phyloP scores from a whole-genome alignment of 2,888 invertebrate genomes.

The Ceraclea dissimilis region DNA sequence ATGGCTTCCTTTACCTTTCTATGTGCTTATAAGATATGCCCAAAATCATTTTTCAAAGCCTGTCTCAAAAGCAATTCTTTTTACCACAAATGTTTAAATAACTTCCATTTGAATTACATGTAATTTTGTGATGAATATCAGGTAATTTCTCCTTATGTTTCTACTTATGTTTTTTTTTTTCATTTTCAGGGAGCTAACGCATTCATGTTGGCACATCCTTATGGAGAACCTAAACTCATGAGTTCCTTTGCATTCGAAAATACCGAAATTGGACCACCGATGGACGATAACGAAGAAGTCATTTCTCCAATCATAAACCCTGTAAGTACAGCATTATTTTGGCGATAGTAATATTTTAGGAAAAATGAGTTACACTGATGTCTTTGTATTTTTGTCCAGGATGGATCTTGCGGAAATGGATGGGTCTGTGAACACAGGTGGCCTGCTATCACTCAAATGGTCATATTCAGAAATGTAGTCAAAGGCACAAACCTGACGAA shows the following conservation, averaged over 20 bases:
- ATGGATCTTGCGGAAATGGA: constrained; percentile 51
- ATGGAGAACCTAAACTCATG: constrained; percentile 48
- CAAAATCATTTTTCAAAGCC: no score
- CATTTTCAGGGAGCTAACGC: constrained; percentile 39
- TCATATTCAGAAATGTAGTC: constrained; percentile 59
- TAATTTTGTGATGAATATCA: no score
- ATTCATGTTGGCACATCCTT: constrained; percentile 51
- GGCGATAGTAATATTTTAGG: not conserved
- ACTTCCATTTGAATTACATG: no score
- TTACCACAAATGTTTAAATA: no score
- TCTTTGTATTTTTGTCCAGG: no score
- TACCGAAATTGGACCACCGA: constrained; percentile 45
- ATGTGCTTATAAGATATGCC: no score
- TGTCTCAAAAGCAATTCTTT: no score
- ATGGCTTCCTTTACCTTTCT: no score
- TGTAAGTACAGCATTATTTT: constrained; percentile 13
- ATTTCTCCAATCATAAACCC: constrained; percentile 34
- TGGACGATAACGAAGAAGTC: constrained; percentile 39
- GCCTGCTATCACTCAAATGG: constrained; percentile 68
- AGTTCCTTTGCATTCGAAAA: constrained; percentile 41
- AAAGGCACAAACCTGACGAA: constrained; percentile 44
- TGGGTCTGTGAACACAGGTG: constrained; percentile 77
- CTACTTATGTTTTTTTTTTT: not conserved
- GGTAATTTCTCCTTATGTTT: no score
- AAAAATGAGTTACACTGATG: not conserved